Evolutionary conservation across 2,888 invertebrate species (phyloP), one percentile per base, ranked within the genome.

Genomic region (Drosophila stalkeri): DNA sequence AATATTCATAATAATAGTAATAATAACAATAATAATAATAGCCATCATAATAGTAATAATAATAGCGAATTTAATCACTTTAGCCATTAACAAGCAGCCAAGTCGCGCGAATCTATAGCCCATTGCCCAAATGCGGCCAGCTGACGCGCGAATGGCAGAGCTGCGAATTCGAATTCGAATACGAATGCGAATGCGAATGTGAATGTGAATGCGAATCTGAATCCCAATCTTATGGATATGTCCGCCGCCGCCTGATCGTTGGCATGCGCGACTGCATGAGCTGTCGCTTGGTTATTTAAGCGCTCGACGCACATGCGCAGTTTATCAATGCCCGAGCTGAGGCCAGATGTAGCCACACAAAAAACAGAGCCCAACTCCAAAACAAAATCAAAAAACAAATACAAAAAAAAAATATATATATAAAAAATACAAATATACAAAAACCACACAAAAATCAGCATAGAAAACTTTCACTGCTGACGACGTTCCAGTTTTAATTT

Each of bases 381-480:
- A 43, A 18, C 20, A 20, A 54, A 52, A 27, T 4, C 52, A 54
- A 37, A 23, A 37, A 39, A 0, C 27, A 37, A 54, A 23, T 7
- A 16, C 8, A 20, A 23, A 20, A 39, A 23, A 39, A 16, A 39
- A n/a, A n/a, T n/a, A n/a, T n/a, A 8, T 6, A n/a, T 9, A 18
- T 41, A 27, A 27, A 18, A 37, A 39, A 23, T 60, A 14, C 37
- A 20, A 39, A 39, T 39, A 39, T 16, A 37, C 27, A 23, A 66
- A 64, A 20, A 35, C n/a, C 43, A 43, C 52, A 47, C 56, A 16
- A 62, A 68, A 76, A 79, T 76, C 81, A 81, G 82, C 77, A 84
- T 85, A 85, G 84, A 85, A 86, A 87, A 87, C 85, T 85, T 85
- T 85, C 85, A 82, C 85, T 87, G 63, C 59, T 52, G 55, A 49